These are phyloP conservation scores for Yponomeuta malinellus DNA, from an alignment of 2,888 invertebrate genomes.

Conservation along the genomic window DNA sequence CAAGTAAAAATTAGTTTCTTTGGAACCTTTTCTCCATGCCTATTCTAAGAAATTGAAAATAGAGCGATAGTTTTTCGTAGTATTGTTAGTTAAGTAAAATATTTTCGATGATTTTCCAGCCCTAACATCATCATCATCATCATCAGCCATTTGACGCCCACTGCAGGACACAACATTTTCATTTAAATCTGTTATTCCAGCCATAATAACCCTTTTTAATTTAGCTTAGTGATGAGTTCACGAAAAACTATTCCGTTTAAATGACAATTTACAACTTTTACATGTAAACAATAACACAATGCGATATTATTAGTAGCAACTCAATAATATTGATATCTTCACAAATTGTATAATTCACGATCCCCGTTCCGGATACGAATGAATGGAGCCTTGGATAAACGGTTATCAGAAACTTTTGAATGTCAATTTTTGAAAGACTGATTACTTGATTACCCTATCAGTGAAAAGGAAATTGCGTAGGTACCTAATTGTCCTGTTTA, in stretches of 20 bases:
- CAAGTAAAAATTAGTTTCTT: neutral
- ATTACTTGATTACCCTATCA: neutral
- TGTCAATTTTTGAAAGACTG: neutral
- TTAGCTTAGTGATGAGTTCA: too few relatives aligned
- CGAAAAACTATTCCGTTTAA: too few relatives aligned
- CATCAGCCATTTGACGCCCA: too few relatives aligned
- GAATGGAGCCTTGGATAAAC: neutral
- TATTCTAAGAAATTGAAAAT: too few relatives aligned
- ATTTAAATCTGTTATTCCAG: too few relatives aligned
- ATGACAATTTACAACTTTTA: neutral
- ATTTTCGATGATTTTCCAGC: too few relatives aligned
- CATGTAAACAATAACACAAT: neutral
- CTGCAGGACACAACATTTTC: too few relatives aligned
- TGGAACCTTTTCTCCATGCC: too few relatives aligned
- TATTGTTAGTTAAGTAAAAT: too few relatives aligned
- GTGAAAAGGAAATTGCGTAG: neutral
- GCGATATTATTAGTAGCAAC: neutral
- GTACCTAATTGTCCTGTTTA: neutral
- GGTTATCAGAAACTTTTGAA: neutral
- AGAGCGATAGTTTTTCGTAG: too few relatives aligned
- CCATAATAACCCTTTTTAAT: too few relatives aligned
- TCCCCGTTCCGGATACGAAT: constrained; percentile 7
- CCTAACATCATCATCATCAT: too few relatives aligned
- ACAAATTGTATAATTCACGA: neutral
- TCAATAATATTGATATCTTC: constrained; percentile 7